phyloP scores from a whole-genome alignment of 2,797 vertebrate genomes.

The Petrocephalus schoutedeni region DNA sequence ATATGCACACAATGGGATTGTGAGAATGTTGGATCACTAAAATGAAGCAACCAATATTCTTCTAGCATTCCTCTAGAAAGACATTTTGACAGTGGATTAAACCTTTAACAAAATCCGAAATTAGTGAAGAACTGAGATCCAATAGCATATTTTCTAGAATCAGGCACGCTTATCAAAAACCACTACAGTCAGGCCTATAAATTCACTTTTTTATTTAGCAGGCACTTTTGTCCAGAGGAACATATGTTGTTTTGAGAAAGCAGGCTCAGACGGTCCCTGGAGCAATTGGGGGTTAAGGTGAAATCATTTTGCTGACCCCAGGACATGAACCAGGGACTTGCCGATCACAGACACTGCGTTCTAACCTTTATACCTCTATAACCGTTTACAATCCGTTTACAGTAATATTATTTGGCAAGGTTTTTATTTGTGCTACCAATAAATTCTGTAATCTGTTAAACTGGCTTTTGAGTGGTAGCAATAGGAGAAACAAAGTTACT shows the following conservation, averaged over 20 bases:
- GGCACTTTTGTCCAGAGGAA: not conserved
- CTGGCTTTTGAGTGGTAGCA: not conserved
- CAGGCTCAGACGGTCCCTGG: not conserved
- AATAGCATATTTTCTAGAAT: not conserved
- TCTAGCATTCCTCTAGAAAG: not conserved
- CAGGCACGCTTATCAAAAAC: not conserved
- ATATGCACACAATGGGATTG: not conserved
- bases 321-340: not conserved
- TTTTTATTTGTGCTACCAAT: not conserved
- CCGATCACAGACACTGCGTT: not conserved
- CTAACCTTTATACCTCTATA: not conserved
- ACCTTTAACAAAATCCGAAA: not conserved
- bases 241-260: no score
- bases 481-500: constrained; percentile 7
- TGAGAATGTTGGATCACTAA: constrained; percentile 15
- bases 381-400: not conserved
- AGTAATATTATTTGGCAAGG: not conserved
- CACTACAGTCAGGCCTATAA: not conserved
- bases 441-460: not conserved
- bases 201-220: not conserved
- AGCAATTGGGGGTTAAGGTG: not conserved
- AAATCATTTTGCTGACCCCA: not conserved
- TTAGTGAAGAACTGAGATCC: not conserved
- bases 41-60: constrained; percentile 9
- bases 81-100: not conserved